Base-by-base conservation (phyloP, 2,797 vertebrate genomes). In the Cossypha polioptera region DNA sequence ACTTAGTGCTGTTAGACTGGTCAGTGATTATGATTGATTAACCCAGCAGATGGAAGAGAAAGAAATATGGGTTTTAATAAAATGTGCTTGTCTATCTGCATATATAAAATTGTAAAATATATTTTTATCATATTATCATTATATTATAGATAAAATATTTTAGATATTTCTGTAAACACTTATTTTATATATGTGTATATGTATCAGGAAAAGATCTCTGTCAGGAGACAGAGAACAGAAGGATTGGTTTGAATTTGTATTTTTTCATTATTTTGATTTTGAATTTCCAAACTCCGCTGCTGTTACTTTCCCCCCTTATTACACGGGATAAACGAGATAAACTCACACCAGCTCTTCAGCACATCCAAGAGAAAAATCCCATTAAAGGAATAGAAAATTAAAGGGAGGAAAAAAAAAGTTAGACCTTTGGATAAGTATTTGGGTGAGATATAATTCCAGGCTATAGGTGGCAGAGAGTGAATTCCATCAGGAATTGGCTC, bases 101-200 rank as follows among this genome's bases (percentile, higher is more conserved):
- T 29, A 9, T 33, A 17, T 63, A 48, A 65, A 61, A 66, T 50
- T 9, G 21, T 7, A 13, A 10, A 16, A 16, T 3, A 4, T n/a
- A 21, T 66, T 57, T 55, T 69, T 16, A 54, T 42, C 57, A 29
- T 26, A 38, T 62, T 61, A 10, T 36, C 5, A 14, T 47, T 3
- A 3, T 45, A 13, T 20, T 38, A 16, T 15, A 12, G 7, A 18
- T 5, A 25, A 38, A 63, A n/a, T 33, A 48, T 22, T 71, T 77
- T 12, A 5, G 40, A 1, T n/a, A 8, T 26, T 54, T 77, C n/a
- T 84, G 13, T 31, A 62, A 69, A 29, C 12, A 61, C 6, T 3
- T 33, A 5, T 33, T 68, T 24, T 57, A 4, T 40, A 3, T 47
- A 1, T 22, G 2, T n/a, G 0, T 19, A 2, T 14, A 11, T 36